These are phyloP conservation scores for Cephus cinctus DNA, from an alignment of 1,140 invertebrate species.

Conservation along the genomic window DNA sequence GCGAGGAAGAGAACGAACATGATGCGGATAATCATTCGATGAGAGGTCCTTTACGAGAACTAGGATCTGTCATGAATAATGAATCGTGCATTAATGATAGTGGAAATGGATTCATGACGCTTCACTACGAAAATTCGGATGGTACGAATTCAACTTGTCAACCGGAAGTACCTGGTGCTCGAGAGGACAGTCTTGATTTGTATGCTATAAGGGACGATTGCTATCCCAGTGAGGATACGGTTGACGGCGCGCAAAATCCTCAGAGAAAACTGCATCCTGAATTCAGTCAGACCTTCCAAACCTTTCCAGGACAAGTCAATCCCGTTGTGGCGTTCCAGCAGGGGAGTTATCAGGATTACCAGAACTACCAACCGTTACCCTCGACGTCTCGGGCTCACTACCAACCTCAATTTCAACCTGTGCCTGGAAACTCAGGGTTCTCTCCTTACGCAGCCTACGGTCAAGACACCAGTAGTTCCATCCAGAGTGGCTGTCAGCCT, in stretches of 20 bases:
- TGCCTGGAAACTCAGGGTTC: conserved; percentile 31
- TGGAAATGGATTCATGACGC: conserved; percentile 64
- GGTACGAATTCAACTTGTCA: conserved; percentile 36
- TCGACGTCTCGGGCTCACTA: conserved; percentile 47
- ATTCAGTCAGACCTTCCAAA: conserved; percentile 46
- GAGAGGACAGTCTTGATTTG: conserved; percentile 65
- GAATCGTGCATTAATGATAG: conserved; percentile 61
- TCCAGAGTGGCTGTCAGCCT: conserved; percentile 24
- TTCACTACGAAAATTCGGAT: conserved; percentile 59
- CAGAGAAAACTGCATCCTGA: conserved; percentile 45
- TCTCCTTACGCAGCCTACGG: conserved; percentile 39
- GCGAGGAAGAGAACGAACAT: conserved; percentile 40
- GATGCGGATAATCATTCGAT: conserved; percentile 27
- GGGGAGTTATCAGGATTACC: conserved; percentile 33
- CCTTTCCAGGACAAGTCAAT: conserved; percentile 27
- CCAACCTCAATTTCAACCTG: conserved; percentile 40
- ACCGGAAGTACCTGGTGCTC: conserved; percentile 53
- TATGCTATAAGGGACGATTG: conserved; percentile 68
- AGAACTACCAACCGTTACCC: conserved; percentile 40
- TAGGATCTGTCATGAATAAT: conserved; percentile 57
- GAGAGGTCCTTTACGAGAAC: conserved; percentile 52
- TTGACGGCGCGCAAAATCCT: conserved; percentile 41
- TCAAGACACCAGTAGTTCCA: conserved; percentile 22
- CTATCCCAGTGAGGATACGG: conserved; percentile 62
- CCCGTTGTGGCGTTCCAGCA: conserved; percentile 27